These are phyloP conservation scores for Mylabris sibirica DNA, from an alignment of 2,888 invertebrate species.

Conservation along the genomic window DNA sequence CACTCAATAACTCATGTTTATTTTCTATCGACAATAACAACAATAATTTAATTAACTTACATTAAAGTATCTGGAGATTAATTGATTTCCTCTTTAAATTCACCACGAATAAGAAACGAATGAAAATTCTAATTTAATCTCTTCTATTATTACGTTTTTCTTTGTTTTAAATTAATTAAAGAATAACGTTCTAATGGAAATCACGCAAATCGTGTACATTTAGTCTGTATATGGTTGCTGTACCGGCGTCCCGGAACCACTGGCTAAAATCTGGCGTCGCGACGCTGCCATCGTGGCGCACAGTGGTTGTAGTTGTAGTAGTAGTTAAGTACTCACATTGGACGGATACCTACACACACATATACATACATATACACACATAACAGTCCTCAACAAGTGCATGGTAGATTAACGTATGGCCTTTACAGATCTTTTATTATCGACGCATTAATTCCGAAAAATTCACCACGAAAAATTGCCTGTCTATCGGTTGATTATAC, in stretches of 20 bases:
- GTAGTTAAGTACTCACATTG: constrained; percentile 39
- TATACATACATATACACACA: constrained; percentile 22
- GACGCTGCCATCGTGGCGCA: constrained; percentile 45
- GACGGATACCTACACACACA: neutral
- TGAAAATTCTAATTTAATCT: neutral
- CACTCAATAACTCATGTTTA: too few species aligned
- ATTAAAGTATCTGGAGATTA: neutral
- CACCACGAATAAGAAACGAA: neutral
- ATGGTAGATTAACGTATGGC: constrained; percentile 12
- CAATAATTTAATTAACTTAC: neutral
- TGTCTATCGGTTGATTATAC: neutral
- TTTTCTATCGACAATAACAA: neutral
- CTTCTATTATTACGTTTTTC: neutral
- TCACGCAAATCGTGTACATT: constrained; percentile 35
- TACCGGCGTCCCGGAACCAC: constrained; percentile 51
- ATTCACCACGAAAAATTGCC: neutral
- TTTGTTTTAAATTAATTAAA: neutral
- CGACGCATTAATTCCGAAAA: neutral
- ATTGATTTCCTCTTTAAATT: neutral
- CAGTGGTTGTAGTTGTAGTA: constrained; percentile 29
- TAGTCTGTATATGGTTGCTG: constrained; percentile 44
- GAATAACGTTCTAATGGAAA: constrained; percentile 16
- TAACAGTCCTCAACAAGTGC: constrained; percentile 37
- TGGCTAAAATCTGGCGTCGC: constrained; percentile 51
- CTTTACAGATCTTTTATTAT: neutral